Conservation (phyloP, 2,888 invertebrate genomes). For the Meiosimyza decipiens region DNA sequence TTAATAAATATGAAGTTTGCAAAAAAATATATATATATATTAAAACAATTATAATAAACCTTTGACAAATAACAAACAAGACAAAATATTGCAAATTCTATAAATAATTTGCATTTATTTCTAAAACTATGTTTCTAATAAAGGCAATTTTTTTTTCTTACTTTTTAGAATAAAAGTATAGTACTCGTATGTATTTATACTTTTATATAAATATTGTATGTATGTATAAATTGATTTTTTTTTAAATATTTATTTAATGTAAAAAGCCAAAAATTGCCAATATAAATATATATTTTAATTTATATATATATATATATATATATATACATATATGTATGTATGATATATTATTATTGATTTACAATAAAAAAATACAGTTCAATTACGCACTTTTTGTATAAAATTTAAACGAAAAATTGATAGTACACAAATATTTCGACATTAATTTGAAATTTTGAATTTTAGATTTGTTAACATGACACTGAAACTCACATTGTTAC, state of each 20-base stretch:
- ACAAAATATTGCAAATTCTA: conserved; percentile 33
- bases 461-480: no score
- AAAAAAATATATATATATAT: conserved; percentile 18
- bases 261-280: conserved; percentile 36
- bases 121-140: conserved; percentile 28
- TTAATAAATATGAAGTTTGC: conserved; percentile 26
- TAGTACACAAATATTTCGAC: no score
- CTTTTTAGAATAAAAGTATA: conserved; percentile 33
- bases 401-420: background rate
- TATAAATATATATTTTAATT: conserved; percentile 13
- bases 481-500: background rate
- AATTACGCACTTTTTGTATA: background rate
- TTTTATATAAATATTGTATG: conserved; percentile 33
- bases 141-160: conserved; percentile 42
- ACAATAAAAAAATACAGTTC: conserved; percentile 4
- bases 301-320: conserved; percentile 4
- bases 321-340: background rate
- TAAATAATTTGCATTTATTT: conserved; percentile 34
- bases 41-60: conserved; percentile 27
- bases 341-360: background rate
- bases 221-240: conserved; percentile 21
- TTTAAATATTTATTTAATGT: background rate
- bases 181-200: conserved; percentile 46
- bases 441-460: no score
- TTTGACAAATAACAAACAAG: conserved; percentile 37